Conservation (phyloP, 2,888 invertebrate genomes). For the Eupithecia centaureata region DNA sequence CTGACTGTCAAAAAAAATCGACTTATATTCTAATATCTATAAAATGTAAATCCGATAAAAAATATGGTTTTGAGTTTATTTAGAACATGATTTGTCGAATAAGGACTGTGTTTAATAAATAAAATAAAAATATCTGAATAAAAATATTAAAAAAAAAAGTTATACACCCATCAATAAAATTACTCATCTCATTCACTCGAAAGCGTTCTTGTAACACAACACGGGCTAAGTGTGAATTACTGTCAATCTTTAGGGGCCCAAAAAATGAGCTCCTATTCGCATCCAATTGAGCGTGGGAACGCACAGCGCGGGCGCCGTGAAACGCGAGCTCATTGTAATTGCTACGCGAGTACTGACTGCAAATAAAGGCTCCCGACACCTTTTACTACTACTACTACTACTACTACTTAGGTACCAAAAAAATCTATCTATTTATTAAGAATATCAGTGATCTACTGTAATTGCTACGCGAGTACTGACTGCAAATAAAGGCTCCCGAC, state of each 20-base stretch:
- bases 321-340: conserved; percentile 60
- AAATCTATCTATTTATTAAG: too few species aligned
- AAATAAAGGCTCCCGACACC: conserved; percentile 36
- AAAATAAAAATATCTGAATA: too few species aligned
- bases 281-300: conserved; percentile 69
- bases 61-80: too few species aligned
- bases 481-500: conserved; percentile 39
- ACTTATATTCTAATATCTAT: too few species aligned
- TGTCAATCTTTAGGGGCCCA: conserved; percentile 47
- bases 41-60: too few species aligned
- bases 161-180: background rate
- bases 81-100: too few species aligned
- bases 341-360: conserved; percentile 55
- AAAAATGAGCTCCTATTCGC: conserved; percentile 41
- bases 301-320: conserved; percentile 47
- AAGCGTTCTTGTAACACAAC: conserved; percentile 41
- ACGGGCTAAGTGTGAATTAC: conserved; percentile 51
- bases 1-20: too few species aligned
- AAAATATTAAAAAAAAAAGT: too few species aligned
- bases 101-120: too few species aligned
- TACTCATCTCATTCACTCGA: conserved; percentile 21
- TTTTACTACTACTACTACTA: too few species aligned
- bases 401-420: too few species aligned
- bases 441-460: too few species aligned
- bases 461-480: conserved; percentile 60